Evolutionary conservation across 2,797 vertebrate genomes (phyloP), one percentile per base, ranked within the genome.

Genomic region (Jordanella pulchra): DNA sequence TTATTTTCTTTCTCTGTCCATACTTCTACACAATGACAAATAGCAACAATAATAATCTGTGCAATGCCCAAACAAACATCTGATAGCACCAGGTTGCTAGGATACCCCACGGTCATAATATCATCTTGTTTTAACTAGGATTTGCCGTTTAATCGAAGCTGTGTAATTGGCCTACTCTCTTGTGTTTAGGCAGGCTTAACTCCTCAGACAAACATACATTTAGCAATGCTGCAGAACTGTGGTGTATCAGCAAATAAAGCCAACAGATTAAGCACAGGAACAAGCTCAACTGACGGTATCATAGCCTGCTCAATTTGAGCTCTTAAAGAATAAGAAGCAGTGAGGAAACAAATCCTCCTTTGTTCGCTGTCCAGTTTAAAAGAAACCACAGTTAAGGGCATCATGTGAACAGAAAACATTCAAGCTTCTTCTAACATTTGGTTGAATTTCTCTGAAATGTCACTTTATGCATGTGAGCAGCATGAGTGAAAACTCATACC

Each of bases 111-210:
- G 53, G 82, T 84, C 79, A 84, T 89, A 82, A 93, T 91, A 90
- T 91, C 84, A 84, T 94, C 86, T 92, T 89, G 90, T 93, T 92
- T 92, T 87, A 87, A 79, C 81, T 78, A 75, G 89, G 90, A 92
- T 89, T 90, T 92, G 86, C 87, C 28, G 67, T 89, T 92, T 92
- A 93, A 92, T 93, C 87, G 87, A 71, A 79, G 82, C 85, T 75
- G 84, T 89, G 88, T 91, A 93, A 92, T 91, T 90, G 90, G 83
- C 84, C 89, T 69, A 77, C 85, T 91, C 87, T 89, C 78, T 85
- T 75, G 85, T 82, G 81, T 88, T 89, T 79, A 86, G 87, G 78
- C 72, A 78, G 82, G 86, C 81, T 90, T 88, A 89, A 81, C 77
- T 87, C 85, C 84, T 84, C 73, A 76, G 86, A 89, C 71, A 35